Evolutionary conservation across 2,797 vertebrate genomes (phyloP).

Genomic region (Xenops minutus): DNA sequence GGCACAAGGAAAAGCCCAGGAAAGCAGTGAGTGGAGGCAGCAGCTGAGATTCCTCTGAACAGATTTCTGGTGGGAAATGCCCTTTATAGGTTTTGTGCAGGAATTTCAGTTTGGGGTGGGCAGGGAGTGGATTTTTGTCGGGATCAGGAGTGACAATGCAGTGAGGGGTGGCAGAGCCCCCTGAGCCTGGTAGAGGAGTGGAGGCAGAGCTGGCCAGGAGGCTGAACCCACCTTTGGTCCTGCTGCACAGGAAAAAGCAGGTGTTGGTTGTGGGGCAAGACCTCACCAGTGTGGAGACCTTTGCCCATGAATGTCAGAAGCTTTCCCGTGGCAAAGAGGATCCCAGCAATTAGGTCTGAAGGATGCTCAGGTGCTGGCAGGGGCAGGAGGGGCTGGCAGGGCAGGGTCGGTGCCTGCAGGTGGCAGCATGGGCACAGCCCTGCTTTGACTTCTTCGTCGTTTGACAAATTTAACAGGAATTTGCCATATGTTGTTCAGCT

Average conservation of each 20-base stretch:
- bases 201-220: neutral
- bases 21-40: neutral
- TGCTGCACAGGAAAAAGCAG: neutral
- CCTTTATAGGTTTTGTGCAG: neutral
- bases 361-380: neutral
- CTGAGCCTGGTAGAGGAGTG: neutral
- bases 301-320: fast-evolving
- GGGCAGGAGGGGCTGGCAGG: neutral
- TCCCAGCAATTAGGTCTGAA: fast-evolving
- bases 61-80: neutral
- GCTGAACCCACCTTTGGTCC: neutral
- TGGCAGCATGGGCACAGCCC: constrained; percentile 21
- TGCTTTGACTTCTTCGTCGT: fast-evolving
- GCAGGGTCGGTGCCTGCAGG: neutral
- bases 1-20: neutral
- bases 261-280: neutral
- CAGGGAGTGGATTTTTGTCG: neutral
- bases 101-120: neutral
- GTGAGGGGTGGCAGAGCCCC: neutral
- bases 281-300: fast-evolving
- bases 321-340: neutral
- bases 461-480: neutral
- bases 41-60: neutral
- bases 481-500: neutral
- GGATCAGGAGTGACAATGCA: fast-evolving